Evolutionary conservation across 2,113 vertebrate genomes (phyloP), one percentile per base, ranked within the genome.

Genomic region (Nesogale talazaci): DNA sequence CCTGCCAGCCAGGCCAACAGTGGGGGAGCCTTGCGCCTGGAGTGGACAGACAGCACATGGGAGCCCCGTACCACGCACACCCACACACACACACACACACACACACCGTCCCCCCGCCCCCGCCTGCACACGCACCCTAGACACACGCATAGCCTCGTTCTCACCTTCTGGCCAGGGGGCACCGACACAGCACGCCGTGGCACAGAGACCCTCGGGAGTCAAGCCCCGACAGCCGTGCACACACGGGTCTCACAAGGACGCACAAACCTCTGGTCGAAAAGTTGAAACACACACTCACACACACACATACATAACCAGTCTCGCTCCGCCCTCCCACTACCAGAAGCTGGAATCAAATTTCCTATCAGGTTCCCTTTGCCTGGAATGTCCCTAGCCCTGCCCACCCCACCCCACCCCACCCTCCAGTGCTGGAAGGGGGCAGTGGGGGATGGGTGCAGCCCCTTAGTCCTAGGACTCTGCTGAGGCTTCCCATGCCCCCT

Each of bases 261-360:
- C 84, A 16, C 46, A 15, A 31, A 77, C 40, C 75, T 11, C 81
- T 19, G 46, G 72, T 4, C 23, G 22, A 4, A n/a, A 57, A 72
- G 34, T 76, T 65, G 31, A 65, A 0, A 42, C 1, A 79, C 20
- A 20, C 80, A 1, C 75, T 52, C 57, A 40, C 67, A 34, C 69
- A 77, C 79, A 14, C 46, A 52, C 46, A 52, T 52, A 52, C 46
- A 52, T 52, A 52, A 52, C n/a, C 27, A 3, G 46, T 72, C 83
- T 92, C 63, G 77, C 74, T 82, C 61, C 67, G 40, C 78, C 89
- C 90, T 95, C 90, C 92, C 72, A 84, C 89, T 52, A 92, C 94
- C 94, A 96, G 94, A 96, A 95, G 94, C 95, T 90, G 95, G 96
- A 95, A 95, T 97, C 96, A 96, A 93, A 97, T 97, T 97, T 97